Conservation (phyloP, 2,888 invertebrate species). For the Glyphotaelius pellucidus region DNA sequence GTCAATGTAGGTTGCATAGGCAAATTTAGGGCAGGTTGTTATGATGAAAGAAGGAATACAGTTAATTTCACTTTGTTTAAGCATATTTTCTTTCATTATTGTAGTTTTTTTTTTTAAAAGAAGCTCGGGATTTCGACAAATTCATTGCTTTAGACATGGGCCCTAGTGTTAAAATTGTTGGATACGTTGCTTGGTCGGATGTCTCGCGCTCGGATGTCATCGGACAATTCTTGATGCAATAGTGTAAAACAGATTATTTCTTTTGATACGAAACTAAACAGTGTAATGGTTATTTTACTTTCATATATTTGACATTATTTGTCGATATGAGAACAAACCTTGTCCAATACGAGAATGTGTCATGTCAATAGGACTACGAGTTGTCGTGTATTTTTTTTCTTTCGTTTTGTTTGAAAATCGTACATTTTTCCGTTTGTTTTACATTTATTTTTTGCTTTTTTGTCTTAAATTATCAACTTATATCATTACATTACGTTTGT, state of each 20-base stretch:
- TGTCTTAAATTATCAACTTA: neutral
- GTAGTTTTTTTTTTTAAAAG: constrained; percentile 6
- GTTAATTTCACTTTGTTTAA: constrained; percentile 48
- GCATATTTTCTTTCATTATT: constrained; percentile 7
- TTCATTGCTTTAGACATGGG: constrained; percentile 4
- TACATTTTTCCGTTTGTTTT: neutral
- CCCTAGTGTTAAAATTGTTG: constrained; percentile 17
- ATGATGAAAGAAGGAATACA: constrained; percentile 60
- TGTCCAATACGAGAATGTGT: neutral
- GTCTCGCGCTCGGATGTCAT: constrained; percentile 41
- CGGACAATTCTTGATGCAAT: constrained; percentile 40
- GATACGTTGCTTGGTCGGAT: constrained; percentile 36
- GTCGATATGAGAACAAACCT: neutral
- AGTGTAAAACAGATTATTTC: constrained; percentile 2
- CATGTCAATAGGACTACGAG: neutral
- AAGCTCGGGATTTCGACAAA: neutral
- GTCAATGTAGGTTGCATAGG: constrained; percentile 62
- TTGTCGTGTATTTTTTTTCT: neutral
- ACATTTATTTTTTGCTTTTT: neutral
- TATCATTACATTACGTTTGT: neutral
- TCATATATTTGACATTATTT: neutral
- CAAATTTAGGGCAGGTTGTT: constrained; percentile 63
- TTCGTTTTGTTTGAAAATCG: neutral
- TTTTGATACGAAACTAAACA: neutral
- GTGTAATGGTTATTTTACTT: neutral